Conservation (phyloP, 2,888 invertebrate genomes). For the Hypolimnas misippus region DNA sequence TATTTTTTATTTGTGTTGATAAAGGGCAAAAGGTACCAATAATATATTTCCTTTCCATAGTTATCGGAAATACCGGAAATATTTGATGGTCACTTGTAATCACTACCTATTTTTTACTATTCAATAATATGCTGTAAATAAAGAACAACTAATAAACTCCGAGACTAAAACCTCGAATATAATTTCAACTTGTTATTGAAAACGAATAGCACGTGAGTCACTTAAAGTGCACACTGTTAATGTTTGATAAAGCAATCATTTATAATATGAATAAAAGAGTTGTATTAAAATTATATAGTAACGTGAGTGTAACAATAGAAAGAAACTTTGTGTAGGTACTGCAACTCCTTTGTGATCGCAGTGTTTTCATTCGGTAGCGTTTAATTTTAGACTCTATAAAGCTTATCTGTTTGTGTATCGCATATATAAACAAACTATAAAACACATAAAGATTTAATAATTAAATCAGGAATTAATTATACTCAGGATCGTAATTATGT, state of each 20-base stretch:
- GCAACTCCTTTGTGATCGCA: not conserved
- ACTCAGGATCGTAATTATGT: no score
- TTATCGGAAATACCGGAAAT: slow-evolving; percentile 52
- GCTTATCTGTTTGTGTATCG: slow-evolving; percentile 1
- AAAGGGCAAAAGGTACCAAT: not conserved
- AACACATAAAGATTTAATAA: no score
- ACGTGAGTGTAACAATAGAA: not conserved
- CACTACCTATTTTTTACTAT: slow-evolving; percentile 30
- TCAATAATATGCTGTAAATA: slow-evolving; percentile 20
- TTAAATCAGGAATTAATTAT: no score
- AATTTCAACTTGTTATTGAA: slow-evolving; percentile 28
- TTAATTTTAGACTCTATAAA: not conserved
- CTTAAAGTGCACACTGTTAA: no score
- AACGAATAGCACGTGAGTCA: slow-evolving; percentile 28
- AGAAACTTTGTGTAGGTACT: slow-evolving; percentile 1
- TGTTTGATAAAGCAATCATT: no score
- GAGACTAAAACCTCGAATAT: slow-evolving; percentile 57
- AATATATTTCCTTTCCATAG: slow-evolving; percentile 13
- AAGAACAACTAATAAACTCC: slow-evolving; percentile 50
- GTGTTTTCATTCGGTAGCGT: slow-evolving; percentile 1
- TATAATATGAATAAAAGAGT: slow-evolving; percentile 1
- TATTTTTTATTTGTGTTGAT: not conserved
- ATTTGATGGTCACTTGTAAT: slow-evolving; percentile 51
- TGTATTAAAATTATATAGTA: not conserved
- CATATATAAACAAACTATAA: no score